Conservation (phyloP, 1,140 invertebrate genomes). For the Notospermus geniculatus region DNA sequence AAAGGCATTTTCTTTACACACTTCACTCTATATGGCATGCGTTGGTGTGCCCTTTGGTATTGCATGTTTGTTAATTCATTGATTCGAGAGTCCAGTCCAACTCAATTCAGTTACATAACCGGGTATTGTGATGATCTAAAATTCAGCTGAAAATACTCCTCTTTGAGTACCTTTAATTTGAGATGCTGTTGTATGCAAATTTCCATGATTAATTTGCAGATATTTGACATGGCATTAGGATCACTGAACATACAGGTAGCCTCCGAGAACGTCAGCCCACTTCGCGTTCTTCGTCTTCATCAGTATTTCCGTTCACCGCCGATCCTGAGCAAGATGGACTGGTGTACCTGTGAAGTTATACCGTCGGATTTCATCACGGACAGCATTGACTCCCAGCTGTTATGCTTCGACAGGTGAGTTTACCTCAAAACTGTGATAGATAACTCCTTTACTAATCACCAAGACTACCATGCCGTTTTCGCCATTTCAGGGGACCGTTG, state of each 20-base stretch:
- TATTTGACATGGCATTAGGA: slow-evolving; percentile 69
- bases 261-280: slow-evolving; percentile 66
- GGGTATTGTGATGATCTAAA: no score
- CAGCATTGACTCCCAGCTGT: slow-evolving; percentile 38
- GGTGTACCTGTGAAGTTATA: slow-evolving; percentile 41
- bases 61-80: no score
- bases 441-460: no score
- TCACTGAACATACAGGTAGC: slow-evolving; percentile 68
- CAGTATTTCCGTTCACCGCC: slow-evolving; percentile 63
- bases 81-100: not conserved
- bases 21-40: no score
- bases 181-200: not conserved
- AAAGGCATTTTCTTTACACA: no score
- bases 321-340: slow-evolving; percentile 33
- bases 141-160: no score
- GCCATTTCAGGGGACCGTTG: slow-evolving; percentile 48
- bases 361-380: slow-evolving; percentile 35
- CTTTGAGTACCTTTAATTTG: no score
- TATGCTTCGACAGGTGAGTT: slow-evolving; percentile 47
- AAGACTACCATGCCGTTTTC: no score
- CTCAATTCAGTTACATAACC: not conserved
- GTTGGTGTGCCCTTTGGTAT: no score
- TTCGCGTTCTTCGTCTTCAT: slow-evolving; percentile 67
- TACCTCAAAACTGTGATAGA: no score
- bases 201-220: slow-evolving; percentile 23